phyloP scores from a whole-genome alignment of 2,113 vertebrate genomes.

The Mugil cephalus region DNA sequence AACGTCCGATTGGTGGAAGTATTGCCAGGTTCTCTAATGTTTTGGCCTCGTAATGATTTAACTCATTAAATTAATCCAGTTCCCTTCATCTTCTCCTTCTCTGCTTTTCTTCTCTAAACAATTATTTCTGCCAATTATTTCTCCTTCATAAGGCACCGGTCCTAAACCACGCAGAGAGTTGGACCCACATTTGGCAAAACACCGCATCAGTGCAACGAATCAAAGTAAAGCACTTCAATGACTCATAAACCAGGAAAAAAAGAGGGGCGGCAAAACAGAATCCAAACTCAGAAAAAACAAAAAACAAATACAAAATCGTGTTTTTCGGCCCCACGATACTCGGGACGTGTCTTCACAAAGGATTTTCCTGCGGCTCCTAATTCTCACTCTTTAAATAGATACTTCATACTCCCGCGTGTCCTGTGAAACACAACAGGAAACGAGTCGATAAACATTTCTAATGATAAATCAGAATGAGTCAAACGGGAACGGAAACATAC shows the following conservation, averaged over 20 bases:
- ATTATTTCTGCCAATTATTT: constrained; percentile 39
- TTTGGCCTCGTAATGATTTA: constrained; percentile 57
- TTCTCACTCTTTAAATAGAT: constrained; percentile 86
- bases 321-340: constrained; percentile 61
- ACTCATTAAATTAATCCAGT: constrained; percentile 34
- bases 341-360: constrained; percentile 55
- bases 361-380: constrained; percentile 35
- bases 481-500: constrained; percentile 75
- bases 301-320: constrained; percentile 32
- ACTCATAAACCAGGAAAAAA: constrained; percentile 22
- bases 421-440: constrained; percentile 68
- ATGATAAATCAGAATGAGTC: background rate
- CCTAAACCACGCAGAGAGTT: constrained; percentile 70
- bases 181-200: constrained; percentile 60
- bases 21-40: constrained; percentile 62
- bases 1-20: constrained; percentile 58
- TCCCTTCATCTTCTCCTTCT: constrained; percentile 15
- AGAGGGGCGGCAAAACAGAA: constrained; percentile 36
- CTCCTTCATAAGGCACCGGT: constrained; percentile 82
- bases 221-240: constrained; percentile 52
- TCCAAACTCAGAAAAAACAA: constrained; percentile 17
- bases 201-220: constrained; percentile 52
- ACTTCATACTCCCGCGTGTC: constrained; percentile 94
- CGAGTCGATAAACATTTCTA: background rate
- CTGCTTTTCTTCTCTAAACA: constrained; percentile 3